Base-by-base conservation (phyloP, 2,888 invertebrate genomes). In the Andrena fulva region DNA sequence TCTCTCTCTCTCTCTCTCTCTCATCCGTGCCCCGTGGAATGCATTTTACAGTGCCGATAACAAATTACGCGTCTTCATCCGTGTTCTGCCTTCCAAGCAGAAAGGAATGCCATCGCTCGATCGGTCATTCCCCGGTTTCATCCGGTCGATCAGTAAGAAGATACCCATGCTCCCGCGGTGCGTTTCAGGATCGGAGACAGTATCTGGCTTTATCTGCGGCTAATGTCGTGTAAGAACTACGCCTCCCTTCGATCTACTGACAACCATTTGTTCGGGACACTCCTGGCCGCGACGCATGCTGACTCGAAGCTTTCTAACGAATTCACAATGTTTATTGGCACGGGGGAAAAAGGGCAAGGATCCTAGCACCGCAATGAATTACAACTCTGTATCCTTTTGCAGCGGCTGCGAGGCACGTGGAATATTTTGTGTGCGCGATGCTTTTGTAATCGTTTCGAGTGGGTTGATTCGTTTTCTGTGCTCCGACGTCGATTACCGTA, bases 181-280 rank as follows among this genome's bases (percentile, higher is more conserved):
- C 89, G 87, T 89, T 90, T 91, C 90, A 91, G 85, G 88, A 91
- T 90, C 75, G 89, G 90, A 91, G 92, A 92, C 92, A 91, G 89
- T 92, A 92, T 92, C 92, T 91, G 86, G 87, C 86, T 89, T 90
- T 92, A 92, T 92, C 91, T 91, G 90, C 82, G 89, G 89, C 92
- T 92, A 92, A 92, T 92, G 91, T 91, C 92, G 90, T 92, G 92
- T 92, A 92, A 91, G 91, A 89, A 90, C 90, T 89, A 84, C 89
- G 90, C 89, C 90, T 86, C 80, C 69, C 89, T 85, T 84, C 87
- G 85, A 88, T 90, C 89, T 87, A 90, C 89, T 86, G 91, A 91
- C 90, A 88, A 86, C 85, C 85, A 84, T 88, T 88, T 90, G 85
- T 88, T 84, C 87, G 74, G 42, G 83, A 87, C 77, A 79, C 77